Conservation (phyloP, 2,797 vertebrate genomes). For the Falco peregrinus region DNA sequence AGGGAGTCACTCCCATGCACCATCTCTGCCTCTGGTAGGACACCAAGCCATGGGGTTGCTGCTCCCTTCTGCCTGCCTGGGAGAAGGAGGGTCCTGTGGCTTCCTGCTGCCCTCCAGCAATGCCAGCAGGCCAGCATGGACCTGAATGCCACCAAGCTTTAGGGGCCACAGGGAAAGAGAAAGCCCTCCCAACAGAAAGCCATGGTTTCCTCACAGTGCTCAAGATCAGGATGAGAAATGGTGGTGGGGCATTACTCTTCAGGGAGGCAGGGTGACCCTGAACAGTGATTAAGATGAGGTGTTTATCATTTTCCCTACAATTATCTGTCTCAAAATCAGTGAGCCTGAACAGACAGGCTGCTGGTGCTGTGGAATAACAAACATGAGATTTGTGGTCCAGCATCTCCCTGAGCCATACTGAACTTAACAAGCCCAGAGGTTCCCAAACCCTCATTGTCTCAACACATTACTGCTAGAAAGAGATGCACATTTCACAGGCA, state of each 20-base stretch:
- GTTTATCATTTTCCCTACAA: neutral
- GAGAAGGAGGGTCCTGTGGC: neutral
- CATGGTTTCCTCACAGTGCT: neutral
- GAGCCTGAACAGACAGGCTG: neutral
- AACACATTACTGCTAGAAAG: neutral
- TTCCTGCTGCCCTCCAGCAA: neutral
- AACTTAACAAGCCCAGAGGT: neutral
- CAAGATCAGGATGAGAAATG: neutral
- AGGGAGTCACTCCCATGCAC: neutral
- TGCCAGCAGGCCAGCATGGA: neutral
- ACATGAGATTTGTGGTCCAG: neutral
- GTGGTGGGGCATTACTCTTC: neutral
- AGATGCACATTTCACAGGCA: neutral
- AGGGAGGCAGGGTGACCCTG: neutral
- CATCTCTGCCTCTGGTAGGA: rapidly evolving
- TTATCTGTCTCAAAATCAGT: neutral
- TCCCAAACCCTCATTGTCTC: neutral
- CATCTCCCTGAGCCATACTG: neutral
- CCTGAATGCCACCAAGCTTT: neutral
- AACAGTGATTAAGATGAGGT: neutral
- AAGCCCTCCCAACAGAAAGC: neutral
- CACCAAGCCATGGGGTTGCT: neutral
- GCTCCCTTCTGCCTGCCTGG: neutral
- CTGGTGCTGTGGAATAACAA: neutral
- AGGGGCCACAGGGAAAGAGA: neutral